Percentiles rank a stretch among this genome's conserved stretches.
phyloP scores from a whole-genome alignment of 2,888 invertebrate species.

The Rotaria sp. region DNA sequence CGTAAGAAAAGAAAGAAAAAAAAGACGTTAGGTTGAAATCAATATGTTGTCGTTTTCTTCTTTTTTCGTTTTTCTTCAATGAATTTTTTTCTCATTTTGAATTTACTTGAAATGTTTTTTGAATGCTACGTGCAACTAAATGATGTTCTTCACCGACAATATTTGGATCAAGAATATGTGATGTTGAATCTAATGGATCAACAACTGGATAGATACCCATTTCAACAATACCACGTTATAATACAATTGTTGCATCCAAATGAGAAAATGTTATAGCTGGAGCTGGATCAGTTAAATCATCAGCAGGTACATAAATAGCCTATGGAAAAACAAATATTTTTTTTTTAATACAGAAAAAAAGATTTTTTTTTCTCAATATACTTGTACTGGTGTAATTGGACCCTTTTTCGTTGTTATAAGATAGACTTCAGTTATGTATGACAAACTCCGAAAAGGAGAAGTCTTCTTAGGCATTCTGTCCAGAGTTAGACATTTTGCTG shows the following conservation, averaged over 20 bases:
- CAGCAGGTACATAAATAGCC: slow-evolving; percentile 85
- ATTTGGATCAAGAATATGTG: slow-evolving; percentile 85
- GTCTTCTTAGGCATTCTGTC: too few relatives aligned
- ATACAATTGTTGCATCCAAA: slow-evolving; percentile 84
- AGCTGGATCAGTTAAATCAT: slow-evolving; percentile 85
- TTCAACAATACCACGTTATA: slow-evolving; percentile 84
- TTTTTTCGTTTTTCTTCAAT: not conserved
- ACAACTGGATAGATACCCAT: slow-evolving; percentile 82
- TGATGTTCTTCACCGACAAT: slow-evolving; percentile 82
- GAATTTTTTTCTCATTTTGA: not conserved
- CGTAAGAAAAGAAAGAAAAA: not conserved
- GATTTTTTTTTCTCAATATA: too few relatives aligned
- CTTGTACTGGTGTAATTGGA: too few relatives aligned
- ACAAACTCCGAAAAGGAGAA: too few relatives aligned
- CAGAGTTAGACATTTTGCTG: too few relatives aligned
- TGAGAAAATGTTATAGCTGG: slow-evolving; percentile 91
- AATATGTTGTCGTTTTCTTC: not conserved
- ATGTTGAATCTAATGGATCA: slow-evolving; percentile 84
- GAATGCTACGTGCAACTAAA: slow-evolving; percentile 77
- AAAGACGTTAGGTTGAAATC: not conserved
- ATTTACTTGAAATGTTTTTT: slow-evolving; percentile 75
- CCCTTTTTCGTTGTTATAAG: too few relatives aligned
- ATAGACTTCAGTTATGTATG: too few relatives aligned
- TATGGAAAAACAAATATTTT: not conserved
- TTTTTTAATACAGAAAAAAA: too few relatives aligned